Evolutionary conservation across 2,797 vertebrate species (phyloP), one percentile per base, ranked within the genome.

Genomic region (Epinephelus malabaricus): DNA sequence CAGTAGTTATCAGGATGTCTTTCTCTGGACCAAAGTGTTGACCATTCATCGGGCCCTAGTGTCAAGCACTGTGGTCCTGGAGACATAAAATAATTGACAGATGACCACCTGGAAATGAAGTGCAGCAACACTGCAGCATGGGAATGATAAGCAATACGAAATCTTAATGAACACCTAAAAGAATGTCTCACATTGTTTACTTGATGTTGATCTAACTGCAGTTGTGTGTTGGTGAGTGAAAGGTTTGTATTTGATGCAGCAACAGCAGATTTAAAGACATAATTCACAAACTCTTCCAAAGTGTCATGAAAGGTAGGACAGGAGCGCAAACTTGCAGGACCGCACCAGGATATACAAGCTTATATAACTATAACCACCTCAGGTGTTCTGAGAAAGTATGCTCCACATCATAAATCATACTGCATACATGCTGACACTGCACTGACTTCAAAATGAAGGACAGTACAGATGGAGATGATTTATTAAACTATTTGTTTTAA

Each of bases 401-500:
- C 53, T 73, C 18, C 19, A 50, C 45, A 60, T 49, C 51, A 56
- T 69, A 54, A 80, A 78, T 76, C 62, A 67, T 1, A 13, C 11
- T 6, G 5, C 4, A 30, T 38, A 19, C 34, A 25, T 38, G 50
- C 34, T 64, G 62, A 69, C 30, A 38, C 40, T 12, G 21, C 50
- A 50, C 38, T 25, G 13, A 23, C 56, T 21, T 50, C 55, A 6
- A n/a, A 73, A 64, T 27, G 10, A 76, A 59, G 27, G 13, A 47
- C 13, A 19, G 17, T 43, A 45, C 19, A 76, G 47, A 68, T 67
- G 47, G 47, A 47, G n/a, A 38, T 43, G 1, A 25, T 53, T 38
- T 13, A 34, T 51, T 17, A 17, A 56, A 56, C 3, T 6, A 2
- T n/a, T 59, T 0, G 19, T 58, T 56, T 53, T n/a, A 13, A 9